Evolutionary conservation across 2,113 vertebrate species (phyloP).

Genomic region (Bombycilla garrulus): DNA sequence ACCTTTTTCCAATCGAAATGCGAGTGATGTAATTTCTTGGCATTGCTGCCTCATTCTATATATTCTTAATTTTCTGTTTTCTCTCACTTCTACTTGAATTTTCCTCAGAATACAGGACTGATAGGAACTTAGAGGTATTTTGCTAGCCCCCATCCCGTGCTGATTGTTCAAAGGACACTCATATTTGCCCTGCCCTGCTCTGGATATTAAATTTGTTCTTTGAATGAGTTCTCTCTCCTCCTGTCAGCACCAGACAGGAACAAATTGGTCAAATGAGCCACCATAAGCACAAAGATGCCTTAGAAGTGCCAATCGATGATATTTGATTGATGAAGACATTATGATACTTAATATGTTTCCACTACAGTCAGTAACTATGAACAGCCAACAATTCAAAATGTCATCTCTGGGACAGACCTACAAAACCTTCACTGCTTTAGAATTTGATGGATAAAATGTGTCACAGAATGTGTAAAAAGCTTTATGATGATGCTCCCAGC

Average conservation of each 20-base stretch:
- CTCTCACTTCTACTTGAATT: not conserved
- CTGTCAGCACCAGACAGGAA: not conserved
- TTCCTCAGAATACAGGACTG: not conserved
- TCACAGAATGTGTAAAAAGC: not conserved
- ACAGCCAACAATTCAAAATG: not conserved
- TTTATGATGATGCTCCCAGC: not conserved
- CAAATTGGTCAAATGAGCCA: not conserved
- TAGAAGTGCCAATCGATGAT: not conserved
- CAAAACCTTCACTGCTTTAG: not conserved
- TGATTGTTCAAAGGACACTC: not conserved
- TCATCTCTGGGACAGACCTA: not conserved
- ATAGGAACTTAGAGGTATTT: not conserved
- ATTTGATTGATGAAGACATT: slow-evolving; percentile 27
- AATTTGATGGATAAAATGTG: slow-evolving; percentile 25
- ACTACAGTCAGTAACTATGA: not conserved
- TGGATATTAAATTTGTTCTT: not conserved
- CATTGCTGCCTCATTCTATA: not conserved
- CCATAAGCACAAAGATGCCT: not conserved
- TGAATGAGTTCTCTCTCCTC: not conserved
- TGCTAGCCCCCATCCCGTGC: not conserved
- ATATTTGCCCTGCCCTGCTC: not conserved
- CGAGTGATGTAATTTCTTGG: not conserved
- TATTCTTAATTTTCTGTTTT: not conserved
- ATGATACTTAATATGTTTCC: slow-evolving; percentile 7
- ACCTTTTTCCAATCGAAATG: not conserved